Conservation (phyloP, 2,888 invertebrate species). For the Cryptocephalus primarius region DNA sequence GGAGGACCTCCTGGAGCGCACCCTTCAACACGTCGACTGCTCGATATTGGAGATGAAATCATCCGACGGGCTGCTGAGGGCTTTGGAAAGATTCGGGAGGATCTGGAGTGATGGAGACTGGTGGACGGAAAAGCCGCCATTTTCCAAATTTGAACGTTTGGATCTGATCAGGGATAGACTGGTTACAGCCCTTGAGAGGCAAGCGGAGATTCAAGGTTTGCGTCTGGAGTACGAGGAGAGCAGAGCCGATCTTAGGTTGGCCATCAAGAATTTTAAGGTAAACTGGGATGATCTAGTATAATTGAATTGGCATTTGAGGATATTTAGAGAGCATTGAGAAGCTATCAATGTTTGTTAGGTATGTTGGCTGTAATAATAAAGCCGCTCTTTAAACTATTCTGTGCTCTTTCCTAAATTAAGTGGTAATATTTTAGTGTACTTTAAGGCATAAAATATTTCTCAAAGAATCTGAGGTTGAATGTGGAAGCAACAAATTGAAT, state of each 20-base stretch:
- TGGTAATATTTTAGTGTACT: no score
- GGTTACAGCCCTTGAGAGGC: no score
- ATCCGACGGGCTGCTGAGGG: conserved; percentile 14
- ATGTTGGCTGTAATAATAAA: no score
- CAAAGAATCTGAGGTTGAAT: no score
- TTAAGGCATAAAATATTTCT: no score
- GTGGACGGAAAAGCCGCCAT: background rate
- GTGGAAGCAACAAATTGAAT: no score
- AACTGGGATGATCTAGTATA: no score
- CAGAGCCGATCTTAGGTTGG: conserved; percentile 26
- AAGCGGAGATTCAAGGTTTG: background rate
- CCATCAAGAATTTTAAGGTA: conserved; percentile 23
- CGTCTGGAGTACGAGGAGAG: conserved; percentile 17
- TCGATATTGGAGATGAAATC: conserved; percentile 20
- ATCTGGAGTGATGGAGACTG: background rate
- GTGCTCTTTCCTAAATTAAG: no score
- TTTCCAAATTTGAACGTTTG: conserved; percentile 10
- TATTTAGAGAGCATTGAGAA: no score
- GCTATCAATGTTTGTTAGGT: no score
- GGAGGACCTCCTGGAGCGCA: conserved; percentile 17
- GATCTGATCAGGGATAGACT: conserved; percentile 11
- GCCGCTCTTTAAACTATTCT: no score
- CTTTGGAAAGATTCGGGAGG: conserved; percentile 9
- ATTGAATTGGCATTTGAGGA: no score
- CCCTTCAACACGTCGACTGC: conserved; percentile 22